Percentiles rank a stretch among this genome's conserved stretches.
Conservation (phyloP, 2,113 vertebrate species). For the Tiliqua scincoides region DNA sequence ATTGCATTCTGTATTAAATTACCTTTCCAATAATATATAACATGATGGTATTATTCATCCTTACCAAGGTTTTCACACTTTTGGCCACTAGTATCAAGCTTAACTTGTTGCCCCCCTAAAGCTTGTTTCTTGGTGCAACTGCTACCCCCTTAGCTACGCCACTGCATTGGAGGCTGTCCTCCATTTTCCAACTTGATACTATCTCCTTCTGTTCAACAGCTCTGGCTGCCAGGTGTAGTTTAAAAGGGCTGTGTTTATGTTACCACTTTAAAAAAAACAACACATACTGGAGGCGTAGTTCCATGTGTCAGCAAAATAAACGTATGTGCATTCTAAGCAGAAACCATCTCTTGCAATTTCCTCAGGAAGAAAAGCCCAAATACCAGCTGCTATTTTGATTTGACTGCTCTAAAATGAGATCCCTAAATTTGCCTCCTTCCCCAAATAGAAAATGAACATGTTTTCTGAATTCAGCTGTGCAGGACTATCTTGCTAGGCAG, state of each 20-base stretch:
- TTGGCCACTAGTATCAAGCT: too few relatives aligned
- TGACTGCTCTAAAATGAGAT: background rate
- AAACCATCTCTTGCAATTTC: background rate
- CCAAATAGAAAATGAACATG: background rate
- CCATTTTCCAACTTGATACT: conserved; percentile 43
- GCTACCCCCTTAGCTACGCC: too few relatives aligned
- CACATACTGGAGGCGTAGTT: conserved; percentile 60
- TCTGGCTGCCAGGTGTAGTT: conserved; percentile 61
- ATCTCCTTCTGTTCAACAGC: background rate
- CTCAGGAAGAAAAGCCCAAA: conserved; percentile 14
- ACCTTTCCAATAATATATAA: too few relatives aligned
- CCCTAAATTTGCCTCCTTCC: fast-evolving
- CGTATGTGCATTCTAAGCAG: background rate
- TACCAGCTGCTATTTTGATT: conserved; percentile 36
- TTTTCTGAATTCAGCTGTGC: background rate
- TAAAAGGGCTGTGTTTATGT: conserved; percentile 60
- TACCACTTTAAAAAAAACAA: conserved; percentile 63
- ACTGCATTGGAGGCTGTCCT: conserved; percentile 58
- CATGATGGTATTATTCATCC: too few relatives aligned
- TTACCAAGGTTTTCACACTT: too few relatives aligned
- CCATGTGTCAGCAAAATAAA: conserved; percentile 47
- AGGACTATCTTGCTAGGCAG: background rate
- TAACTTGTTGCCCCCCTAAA: too few relatives aligned
- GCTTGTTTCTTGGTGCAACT: too few relatives aligned
- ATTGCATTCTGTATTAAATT: too few relatives aligned